Base-by-base conservation (phyloP, 2,888 invertebrate genomes). In the Diplazon laetatorius region DNA sequence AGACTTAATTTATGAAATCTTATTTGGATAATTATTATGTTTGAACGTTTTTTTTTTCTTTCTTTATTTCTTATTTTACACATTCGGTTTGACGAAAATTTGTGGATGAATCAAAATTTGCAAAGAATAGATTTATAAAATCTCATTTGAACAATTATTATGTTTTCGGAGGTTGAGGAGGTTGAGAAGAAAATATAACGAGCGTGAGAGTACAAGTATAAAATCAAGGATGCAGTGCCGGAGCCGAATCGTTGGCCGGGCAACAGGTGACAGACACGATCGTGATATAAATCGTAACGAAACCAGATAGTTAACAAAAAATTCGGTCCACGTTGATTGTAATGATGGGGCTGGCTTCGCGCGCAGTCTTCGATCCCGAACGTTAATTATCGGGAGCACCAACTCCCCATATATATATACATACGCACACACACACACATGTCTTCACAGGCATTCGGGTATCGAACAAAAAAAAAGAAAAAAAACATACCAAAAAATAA, bases 271-370 rank as follows among this genome's bases (percentile, higher is more conserved):
- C 55, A 42, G 68, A 55, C 14, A n/a, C 46, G 22, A 9, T 16
- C 12, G 22, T n/a, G n/a, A 39, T 39, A 52, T 52, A 74, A 74
- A 59, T 37, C 35, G 48, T 42, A n/a, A 35, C 14, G 46, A 66
- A 72, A 55, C 44, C 14, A 42, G 46, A n/a, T 46, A 55, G 48
- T 68, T 62, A 68, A n/a, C n/a, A n/a, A n/a, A 71, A 78, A 75
- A 75, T 78, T 66, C 75, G 71, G 71, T 66, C 48, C 78, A 30
- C 75, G 71, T 75, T 71, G 75, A 68, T 75, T 74, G 66, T 75
- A 71, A 78, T 72, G 68, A 78, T 68, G 74, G 39, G n/a, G 25
- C 65, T 35, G 6, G 30, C n/a, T n/a, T n/a, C 30, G 30, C 60
- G 62, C 22, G 62, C 42, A 60, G 37, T 14, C 37, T 65, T 66